Conservation (phyloP, 2,797 vertebrate genomes). For the Crenuchus spilurus region DNA sequence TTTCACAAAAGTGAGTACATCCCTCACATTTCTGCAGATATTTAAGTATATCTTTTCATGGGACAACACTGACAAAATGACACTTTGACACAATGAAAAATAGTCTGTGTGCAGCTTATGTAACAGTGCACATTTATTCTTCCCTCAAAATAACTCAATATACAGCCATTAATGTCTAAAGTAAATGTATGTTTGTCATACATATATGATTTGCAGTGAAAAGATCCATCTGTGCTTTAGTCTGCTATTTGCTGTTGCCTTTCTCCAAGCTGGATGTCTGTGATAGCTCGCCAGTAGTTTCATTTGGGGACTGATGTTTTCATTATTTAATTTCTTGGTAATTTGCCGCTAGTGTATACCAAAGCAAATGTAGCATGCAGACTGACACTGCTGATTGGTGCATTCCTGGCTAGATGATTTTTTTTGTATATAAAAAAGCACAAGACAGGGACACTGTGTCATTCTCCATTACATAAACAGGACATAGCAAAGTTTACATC, state of each 20-base stretch:
- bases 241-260: background rate
- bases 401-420: background rate
- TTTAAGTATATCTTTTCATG: no score
- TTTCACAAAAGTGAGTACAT: no score
- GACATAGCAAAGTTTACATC: constrained; percentile 33
- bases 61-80: no score
- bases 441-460: constrained; percentile 18
- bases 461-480: constrained; percentile 37
- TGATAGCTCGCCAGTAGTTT: background rate
- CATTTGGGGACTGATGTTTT: background rate
- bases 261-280: background rate
- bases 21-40: no score
- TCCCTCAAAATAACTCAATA: no score
- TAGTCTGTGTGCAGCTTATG: no score
- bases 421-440: background rate
- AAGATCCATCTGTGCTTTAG: constrained; percentile 1
- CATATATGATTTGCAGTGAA: background rate
- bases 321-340: constrained; percentile 4
- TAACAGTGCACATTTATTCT: no score
- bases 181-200: background rate
- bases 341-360: background rate
- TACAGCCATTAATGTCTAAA: no score
- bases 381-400: background rate
- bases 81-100: no score
- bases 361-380: background rate